Evolutionary conservation across 2,888 invertebrate species (phyloP).

Genomic region (Nephrotoma appendiculata): DNA sequence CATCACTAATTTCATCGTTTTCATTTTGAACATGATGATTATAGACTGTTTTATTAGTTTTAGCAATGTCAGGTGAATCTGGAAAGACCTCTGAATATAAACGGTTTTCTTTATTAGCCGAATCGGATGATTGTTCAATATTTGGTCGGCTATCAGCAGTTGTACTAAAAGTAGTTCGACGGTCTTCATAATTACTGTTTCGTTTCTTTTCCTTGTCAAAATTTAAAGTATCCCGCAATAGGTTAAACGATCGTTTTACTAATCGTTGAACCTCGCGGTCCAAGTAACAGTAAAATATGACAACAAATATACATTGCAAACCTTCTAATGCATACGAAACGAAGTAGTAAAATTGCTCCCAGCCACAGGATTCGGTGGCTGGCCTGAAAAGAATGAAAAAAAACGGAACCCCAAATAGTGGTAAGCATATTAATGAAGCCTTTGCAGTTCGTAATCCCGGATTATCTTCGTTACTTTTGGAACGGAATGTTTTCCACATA

Average conservation of each 20-base stretch:
- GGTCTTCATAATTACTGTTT: not conserved
- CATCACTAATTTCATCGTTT: not conserved
- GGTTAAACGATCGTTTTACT: not conserved
- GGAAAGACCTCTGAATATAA: not conserved
- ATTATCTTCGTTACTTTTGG: slow-evolving; percentile 14
- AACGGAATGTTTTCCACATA: slow-evolving; percentile 45
- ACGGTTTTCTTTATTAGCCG: not conserved
- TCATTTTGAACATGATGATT: not conserved
- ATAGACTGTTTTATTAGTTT: not conserved
- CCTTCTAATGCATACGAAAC: slow-evolving; percentile 43
- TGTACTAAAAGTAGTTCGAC: not conserved
- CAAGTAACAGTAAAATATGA: slow-evolving; percentile 49
- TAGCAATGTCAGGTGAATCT: not conserved
- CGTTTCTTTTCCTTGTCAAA: not conserved
- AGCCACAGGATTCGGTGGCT: slow-evolving; percentile 34
- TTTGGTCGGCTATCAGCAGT: not conserved
- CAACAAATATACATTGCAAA: slow-evolving; percentile 45
- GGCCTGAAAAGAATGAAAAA: slow-evolving; percentile 43
- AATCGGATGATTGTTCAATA: not conserved
- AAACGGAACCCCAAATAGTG: slow-evolving; percentile 54
- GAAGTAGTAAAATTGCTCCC: slow-evolving; percentile 43
- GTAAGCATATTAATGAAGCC: slow-evolving; percentile 51
- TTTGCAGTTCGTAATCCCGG: slow-evolving; percentile 36
- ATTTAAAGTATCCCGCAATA: not conserved
- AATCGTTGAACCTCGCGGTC: slow-evolving; percentile 42